Evolutionary conservation across 2,113 vertebrate species (phyloP).

Genomic region (Xiphophorus hellerii): DNA sequence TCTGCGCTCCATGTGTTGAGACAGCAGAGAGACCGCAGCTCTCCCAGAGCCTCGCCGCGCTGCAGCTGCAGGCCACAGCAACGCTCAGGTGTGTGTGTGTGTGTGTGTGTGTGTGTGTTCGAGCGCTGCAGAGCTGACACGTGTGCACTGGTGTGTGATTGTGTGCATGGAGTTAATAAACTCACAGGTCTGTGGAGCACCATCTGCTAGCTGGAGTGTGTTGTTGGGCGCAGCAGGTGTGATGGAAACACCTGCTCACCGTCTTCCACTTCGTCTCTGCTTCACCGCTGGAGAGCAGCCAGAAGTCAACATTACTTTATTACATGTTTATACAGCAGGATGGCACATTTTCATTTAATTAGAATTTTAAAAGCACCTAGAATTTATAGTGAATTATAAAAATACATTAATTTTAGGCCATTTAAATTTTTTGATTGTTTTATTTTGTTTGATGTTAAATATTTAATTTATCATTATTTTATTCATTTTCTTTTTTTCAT

Average conservation of each 20-base stretch:
- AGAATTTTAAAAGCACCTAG: too few relatives aligned
- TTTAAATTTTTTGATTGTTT: too few relatives aligned
- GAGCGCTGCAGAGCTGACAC: constrained; percentile 11
- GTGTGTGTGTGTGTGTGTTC: background rate
- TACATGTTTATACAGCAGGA: too few relatives aligned
- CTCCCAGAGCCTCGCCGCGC: constrained; percentile 62
- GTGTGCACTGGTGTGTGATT: constrained; percentile 34
- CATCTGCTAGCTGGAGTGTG: constrained; percentile 72
- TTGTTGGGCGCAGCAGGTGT: constrained; percentile 50
- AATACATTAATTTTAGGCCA: too few relatives aligned
- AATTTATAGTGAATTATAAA: too few relatives aligned
- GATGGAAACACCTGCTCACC: constrained; percentile 67
- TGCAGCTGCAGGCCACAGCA: constrained; percentile 72
- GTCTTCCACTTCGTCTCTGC: constrained; percentile 18
- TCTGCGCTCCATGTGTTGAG: constrained; percentile 64
- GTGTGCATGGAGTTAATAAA: constrained; percentile 51
- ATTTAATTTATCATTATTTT: background rate
- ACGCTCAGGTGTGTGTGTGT: constrained; percentile 32
- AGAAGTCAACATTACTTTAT: too few relatives aligned
- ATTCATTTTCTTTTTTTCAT: background rate
- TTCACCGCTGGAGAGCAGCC: too few relatives aligned
- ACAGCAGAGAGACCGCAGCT: constrained; percentile 66
- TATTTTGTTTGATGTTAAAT: too few relatives aligned
- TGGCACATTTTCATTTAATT: too few relatives aligned
- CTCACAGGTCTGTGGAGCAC: constrained; percentile 65